A percentile compares a stretch with the other conserved stretches of the same genome.
phyloP scores from a whole-genome alignment of 2,888 invertebrate species.

The Oxycera nigricornis region DNA sequence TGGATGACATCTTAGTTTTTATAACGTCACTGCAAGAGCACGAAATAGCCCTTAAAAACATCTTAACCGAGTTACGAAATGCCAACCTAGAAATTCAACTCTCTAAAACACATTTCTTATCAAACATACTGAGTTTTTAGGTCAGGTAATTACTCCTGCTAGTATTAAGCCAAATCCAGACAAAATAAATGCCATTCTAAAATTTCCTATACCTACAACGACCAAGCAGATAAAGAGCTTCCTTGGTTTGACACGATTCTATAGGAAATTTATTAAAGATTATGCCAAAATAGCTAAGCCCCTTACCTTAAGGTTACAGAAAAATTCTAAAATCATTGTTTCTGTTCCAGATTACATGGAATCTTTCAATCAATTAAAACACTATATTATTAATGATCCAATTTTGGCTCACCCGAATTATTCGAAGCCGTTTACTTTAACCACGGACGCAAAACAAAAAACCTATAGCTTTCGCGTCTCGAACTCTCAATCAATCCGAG shows the following conservation, averaged over 20 bases:
- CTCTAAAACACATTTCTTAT: not conserved
- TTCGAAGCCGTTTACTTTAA: too few species aligned
- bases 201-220: not conserved
- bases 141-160: not conserved
- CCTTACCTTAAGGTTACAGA: not conserved
- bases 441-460: not conserved
- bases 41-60: not conserved
- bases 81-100: not conserved
- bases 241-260: not conserved
- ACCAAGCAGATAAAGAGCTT: not conserved
- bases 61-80: not conserved
- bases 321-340: not conserved
- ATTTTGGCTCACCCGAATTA: not conserved
- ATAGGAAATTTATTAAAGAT: not conserved
- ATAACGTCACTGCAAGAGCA: not conserved
- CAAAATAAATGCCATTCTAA: not conserved
- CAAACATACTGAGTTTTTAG: not conserved
- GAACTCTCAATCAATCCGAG: not conserved
- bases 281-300: not conserved
- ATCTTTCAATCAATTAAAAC: not conserved
- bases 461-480: not conserved
- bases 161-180: not conserved
- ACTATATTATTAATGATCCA: not conserved
- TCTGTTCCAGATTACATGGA: not conserved
- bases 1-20: slow-evolving; percentile 6